These are phyloP conservation scores for Nemopilema nomurai DNA, from an alignment of 30 jellyfish, hydroid and myxozoan species.

Conservation along the genomic window DNA sequence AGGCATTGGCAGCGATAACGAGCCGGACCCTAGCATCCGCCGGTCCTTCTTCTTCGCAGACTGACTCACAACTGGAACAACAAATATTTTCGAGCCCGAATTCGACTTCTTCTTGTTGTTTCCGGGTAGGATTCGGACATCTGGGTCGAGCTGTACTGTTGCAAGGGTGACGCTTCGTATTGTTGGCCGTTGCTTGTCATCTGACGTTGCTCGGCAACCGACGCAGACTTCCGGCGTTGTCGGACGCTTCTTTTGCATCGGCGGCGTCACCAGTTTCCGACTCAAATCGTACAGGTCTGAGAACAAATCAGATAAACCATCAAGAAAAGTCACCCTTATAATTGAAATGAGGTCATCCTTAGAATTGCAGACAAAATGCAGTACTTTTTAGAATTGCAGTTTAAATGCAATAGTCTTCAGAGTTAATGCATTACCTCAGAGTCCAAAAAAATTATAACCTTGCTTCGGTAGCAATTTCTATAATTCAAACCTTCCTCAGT, in stretches of 20 bases:
- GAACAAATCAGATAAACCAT: background rate
- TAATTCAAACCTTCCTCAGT: too few relatives aligned
- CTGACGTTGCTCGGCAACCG: conserved; percentile 59
- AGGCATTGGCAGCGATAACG: conserved; percentile 40
- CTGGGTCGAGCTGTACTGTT: conserved; percentile 34
- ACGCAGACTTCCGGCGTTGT: conserved; percentile 51
- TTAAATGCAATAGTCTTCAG: too few relatives aligned
- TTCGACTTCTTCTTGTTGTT: conserved; percentile 41
- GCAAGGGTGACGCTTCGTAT: conserved; percentile 54
- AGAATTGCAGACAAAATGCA: too few relatives aligned
- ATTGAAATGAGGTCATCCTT: too few relatives aligned
- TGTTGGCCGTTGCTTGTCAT: conserved; percentile 45
- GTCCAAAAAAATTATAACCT: too few relatives aligned
- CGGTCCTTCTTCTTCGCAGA: conserved; percentile 47
- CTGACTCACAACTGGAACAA: conserved; percentile 56
- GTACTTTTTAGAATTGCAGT: too few relatives aligned
- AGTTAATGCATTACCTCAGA: too few relatives aligned
- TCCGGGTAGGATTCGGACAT: conserved; percentile 40
- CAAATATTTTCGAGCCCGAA: conserved; percentile 50
- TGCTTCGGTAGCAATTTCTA: too few relatives aligned
- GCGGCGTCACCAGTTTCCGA: conserved; percentile 43
- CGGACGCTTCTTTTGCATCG: conserved; percentile 50
- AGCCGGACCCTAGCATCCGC: conserved; percentile 29
- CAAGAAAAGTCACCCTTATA: background rate
- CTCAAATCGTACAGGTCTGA: conserved; percentile 52